phyloP scores from a whole-genome alignment of 2,113 vertebrate species.

The Salvelinus alpinus region DNA sequence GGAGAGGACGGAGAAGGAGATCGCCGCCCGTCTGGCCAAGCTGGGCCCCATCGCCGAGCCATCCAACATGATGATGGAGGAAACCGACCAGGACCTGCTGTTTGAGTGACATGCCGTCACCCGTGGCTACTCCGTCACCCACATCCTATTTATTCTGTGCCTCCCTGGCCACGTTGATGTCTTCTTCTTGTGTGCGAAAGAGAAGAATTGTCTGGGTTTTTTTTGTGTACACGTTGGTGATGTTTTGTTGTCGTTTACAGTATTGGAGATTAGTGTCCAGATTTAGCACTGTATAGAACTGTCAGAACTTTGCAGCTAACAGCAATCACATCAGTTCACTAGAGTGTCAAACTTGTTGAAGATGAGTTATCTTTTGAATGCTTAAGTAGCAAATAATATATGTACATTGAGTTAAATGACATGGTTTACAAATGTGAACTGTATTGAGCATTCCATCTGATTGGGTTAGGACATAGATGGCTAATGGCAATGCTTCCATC shows the following conservation, averaged over 20 bases:
- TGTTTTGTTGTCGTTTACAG: slow-evolving; percentile 48
- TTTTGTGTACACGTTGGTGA: slow-evolving; percentile 55
- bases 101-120: slow-evolving; percentile 80
- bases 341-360: background rate
- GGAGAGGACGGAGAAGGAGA: slow-evolving; percentile 84
- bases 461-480: slow-evolving; percentile 22
- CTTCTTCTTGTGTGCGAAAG: slow-evolving; percentile 36
- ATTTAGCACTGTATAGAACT: slow-evolving; percentile 38
- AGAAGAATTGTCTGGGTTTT: slow-evolving; percentile 23
- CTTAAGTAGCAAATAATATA: slow-evolving; percentile 25
- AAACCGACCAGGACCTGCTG: slow-evolving; percentile 92
- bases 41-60: slow-evolving; percentile 81
- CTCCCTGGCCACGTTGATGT: slow-evolving; percentile 52
- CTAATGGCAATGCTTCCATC: slow-evolving; percentile 33
- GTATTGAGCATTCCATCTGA: slow-evolving; percentile 36
- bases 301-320: slow-evolving; percentile 12
- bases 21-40: slow-evolving; percentile 73
- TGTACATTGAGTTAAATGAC: slow-evolving; percentile 23
- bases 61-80: slow-evolving; percentile 87
- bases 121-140: background rate
- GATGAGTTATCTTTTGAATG: slow-evolving; percentile 3
- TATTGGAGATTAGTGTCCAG: slow-evolving; percentile 25
- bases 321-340: slow-evolving; percentile 11
- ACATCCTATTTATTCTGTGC: slow-evolving; percentile 73
- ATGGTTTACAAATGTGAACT: slow-evolving; percentile 18